These are phyloP conservation scores for Plectrocnemia conspersa DNA, from an alignment of 1,140 invertebrate species.

Conservation along the genomic window DNA sequence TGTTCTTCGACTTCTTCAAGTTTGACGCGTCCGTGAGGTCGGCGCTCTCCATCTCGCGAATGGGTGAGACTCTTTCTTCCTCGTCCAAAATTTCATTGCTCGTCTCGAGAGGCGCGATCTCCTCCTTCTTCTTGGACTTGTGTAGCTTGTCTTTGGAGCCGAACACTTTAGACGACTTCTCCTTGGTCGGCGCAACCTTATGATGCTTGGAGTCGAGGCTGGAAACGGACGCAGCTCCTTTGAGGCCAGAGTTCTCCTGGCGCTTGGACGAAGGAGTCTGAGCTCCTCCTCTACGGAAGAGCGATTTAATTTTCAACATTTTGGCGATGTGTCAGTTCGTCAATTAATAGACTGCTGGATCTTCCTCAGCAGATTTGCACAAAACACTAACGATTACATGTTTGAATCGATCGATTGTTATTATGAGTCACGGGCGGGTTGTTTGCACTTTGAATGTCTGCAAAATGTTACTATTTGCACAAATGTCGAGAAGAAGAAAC, in stretches of 20 bases:
- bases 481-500: too few relatives aligned
- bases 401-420: not conserved
- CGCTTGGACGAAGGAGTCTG: slow-evolving; percentile 49
- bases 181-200: slow-evolving; percentile 51
- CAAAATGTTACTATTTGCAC: not conserved
- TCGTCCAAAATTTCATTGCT: slow-evolving; percentile 31
- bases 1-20: slow-evolving; percentile 25
- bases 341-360: too few relatives aligned
- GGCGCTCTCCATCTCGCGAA: slow-evolving; percentile 21
- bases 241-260: slow-evolving; percentile 39
- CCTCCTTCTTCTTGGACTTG: slow-evolving; percentile 47
- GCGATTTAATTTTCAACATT: slow-evolving; percentile 78
- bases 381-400: slow-evolving; percentile 11
- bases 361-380: slow-evolving; percentile 4
- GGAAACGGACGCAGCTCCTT: slow-evolving; percentile 50
- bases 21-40: slow-evolving; percentile 19
- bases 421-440: not conserved
- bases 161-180: slow-evolving; percentile 47
- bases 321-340: slow-evolving; percentile 40
- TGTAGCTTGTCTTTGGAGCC: slow-evolving; percentile 50
- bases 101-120: slow-evolving; percentile 16
- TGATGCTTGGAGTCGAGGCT: slow-evolving; percentile 53
- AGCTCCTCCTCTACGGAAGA: slow-evolving; percentile 68
- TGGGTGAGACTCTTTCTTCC: slow-evolving; percentile 7
- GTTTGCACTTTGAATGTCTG: slow-evolving; percentile 1